Evolutionary conservation across 37 sponge, comb jelly and placozoan species (phyloP).

Genomic region (Ianthella basta): DNA sequence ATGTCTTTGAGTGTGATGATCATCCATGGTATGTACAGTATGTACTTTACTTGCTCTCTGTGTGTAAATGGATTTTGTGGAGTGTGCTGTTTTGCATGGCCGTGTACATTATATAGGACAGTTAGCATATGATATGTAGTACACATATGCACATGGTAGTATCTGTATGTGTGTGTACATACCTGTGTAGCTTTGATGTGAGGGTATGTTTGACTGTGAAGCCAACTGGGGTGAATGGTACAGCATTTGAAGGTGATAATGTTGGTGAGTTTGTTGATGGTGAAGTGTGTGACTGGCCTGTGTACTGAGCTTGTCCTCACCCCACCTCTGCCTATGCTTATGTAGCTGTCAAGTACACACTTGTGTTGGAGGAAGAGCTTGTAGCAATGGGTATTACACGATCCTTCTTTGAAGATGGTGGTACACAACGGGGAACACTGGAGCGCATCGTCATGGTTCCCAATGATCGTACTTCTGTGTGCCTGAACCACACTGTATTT

Average conservation of each 20-base stretch:
- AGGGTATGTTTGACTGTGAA: background rate
- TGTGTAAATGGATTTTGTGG: too few relatives aligned
- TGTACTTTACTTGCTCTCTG: too few relatives aligned
- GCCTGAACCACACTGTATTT: background rate
- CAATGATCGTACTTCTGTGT: background rate
- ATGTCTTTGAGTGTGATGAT: too few relatives aligned
- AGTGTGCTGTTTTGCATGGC: too few relatives aligned
- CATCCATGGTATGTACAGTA: too few relatives aligned
- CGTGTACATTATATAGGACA: too few relatives aligned
- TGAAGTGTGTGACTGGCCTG: background rate
- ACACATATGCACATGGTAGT: background rate
- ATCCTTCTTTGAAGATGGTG: background rate
- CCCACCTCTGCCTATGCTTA: background rate
- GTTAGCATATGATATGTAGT: too few relatives aligned
- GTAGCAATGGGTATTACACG: background rate
- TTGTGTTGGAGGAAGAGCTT: too few relatives aligned
- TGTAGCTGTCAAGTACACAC: too few relatives aligned
- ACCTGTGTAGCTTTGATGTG: slow-evolving; percentile 1
- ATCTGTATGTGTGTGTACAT: background rate
- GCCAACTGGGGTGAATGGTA: background rate
- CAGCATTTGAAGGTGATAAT: background rate
- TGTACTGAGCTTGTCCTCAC: background rate
- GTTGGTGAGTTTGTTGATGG: background rate
- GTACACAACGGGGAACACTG: background rate
- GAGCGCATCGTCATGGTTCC: too few relatives aligned